Evolutionary conservation across 2,113 vertebrate genomes (phyloP), one percentile per base, ranked within the genome.

Genomic region (Aplodontia rufa): DNA sequence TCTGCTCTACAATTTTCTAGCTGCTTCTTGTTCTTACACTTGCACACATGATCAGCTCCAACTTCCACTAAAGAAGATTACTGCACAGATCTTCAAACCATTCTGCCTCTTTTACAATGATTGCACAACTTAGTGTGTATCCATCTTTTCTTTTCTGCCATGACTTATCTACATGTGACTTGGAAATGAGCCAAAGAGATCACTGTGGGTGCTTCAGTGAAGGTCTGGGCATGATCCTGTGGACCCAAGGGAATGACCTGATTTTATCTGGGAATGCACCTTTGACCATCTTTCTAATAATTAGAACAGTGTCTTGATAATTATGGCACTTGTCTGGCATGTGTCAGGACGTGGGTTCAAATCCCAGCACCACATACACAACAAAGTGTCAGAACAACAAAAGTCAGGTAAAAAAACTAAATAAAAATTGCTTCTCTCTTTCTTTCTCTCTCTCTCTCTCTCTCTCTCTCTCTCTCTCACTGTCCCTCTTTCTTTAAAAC

Each of bases 231-330:
- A 93, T 9, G 19, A 37, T 78, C 93, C 81, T 53, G 26, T 22
- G 20, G 20, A 19, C 8, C 28, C 58, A 55, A 20, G 37, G 55
- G 40, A 49, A 58, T 79, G 60, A 55, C 28, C 68, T 79, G 49
- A 84, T 83, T 88, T 93, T 45, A 78, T 5, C 13, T 22, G 37
- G 68, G 16, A 79, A 9, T 91, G 49, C 17, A 45, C 45, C 22
- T 87, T 68, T 86, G 35, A 88, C 66, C 89, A 12, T 93, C 47
- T 83, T 94, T 74, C 75, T 82, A 40, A 87, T 55, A 87, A 78
- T 37, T 20, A 69, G n/a, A n/a, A n/a, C n/a, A n/a, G n/a, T n/a
- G n/a, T n/a, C n/a, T n/a, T n/a, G n/a, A n/a, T n/a, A n/a, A n/a
- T n/a, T n/a, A n/a, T n/a, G n/a, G n/a, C n/a, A n/a, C n/a, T n/a